Evolutionary conservation across 2,113 vertebrate species (phyloP), one percentile per base, ranked within the genome.

Genomic region (Epinephelus moara): DNA sequence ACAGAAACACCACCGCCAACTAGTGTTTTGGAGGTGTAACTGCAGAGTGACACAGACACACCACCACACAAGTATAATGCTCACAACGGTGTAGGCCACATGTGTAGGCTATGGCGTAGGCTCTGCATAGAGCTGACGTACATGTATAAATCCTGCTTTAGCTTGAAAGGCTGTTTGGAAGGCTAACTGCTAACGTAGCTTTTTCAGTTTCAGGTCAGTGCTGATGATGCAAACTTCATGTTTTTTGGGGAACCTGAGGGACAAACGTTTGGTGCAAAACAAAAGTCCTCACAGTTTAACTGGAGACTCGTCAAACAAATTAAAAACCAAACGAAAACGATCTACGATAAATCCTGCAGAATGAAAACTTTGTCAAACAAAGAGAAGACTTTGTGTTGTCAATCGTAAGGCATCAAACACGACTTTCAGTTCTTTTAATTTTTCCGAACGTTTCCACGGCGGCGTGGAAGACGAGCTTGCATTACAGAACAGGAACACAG

Each of bases 351-450:
- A 52, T 2, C 47, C 21, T 64, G 2, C 59, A 23, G 23, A 70
- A 56, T 40, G 6, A 3, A 75, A 61, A 45, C 70, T 45, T 27
- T 45, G 70, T 60, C n/a, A 21, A 57, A 71, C 19, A 27, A 73
- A 42, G 15, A 55, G 66, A 66, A 83, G 62, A 52, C 45, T 62
- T 56, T 33, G 77, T 80, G 53, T 81, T 57, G 68, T 78, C 73
- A 50, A 70, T 86, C 73, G 84, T 89, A 94, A 92, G 91, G 89
- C 86, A 87, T 92, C 70, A 67, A 85, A 89, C 66, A 73, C 30
- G 61, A 80, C 64, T 50, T 78, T 40, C 70, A 68, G 45, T 82
- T 78, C 25, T 76, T 67, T 80, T 61, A 69, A 50, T 4, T 81
- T 72, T 84, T 69, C 85, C 79, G 59, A 81, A 84, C 23, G 37